phyloP scores from a whole-genome alignment of 2,888 invertebrate species.

The Tetramorium bicarinatum region DNA sequence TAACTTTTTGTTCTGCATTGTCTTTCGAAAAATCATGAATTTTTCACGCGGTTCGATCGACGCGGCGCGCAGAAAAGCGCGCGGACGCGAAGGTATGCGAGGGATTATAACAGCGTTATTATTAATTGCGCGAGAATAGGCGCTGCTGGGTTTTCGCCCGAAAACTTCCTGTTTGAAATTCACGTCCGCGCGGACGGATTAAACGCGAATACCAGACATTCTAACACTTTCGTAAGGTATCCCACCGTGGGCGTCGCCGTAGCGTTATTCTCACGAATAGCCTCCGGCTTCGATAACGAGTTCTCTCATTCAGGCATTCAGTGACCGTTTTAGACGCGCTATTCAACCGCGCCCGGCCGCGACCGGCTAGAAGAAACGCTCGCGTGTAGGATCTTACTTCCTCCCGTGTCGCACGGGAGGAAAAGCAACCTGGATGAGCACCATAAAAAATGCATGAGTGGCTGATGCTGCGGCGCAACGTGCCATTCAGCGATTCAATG shows the following conservation, averaged over 20 bases:
- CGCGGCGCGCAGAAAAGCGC: not conserved
- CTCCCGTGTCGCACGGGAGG: slow-evolving; percentile 6
- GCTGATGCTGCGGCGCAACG: slow-evolving; percentile 36
- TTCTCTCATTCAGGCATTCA: slow-evolving; percentile 76
- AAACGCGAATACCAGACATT: slow-evolving; percentile 12
- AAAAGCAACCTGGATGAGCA: slow-evolving; percentile 55
- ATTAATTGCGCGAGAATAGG: not conserved
- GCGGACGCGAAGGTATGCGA: not conserved
- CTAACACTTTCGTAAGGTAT: slow-evolving; percentile 57
- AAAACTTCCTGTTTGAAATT: slow-evolving; percentile 29
- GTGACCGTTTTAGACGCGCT: slow-evolving; percentile 67
- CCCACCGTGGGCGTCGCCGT: slow-evolving; percentile 56
- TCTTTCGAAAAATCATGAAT: not conserved
- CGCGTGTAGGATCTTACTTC: slow-evolving; percentile 54
- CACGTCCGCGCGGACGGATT: slow-evolving; percentile 26
- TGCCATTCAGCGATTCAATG: slow-evolving; percentile 43
- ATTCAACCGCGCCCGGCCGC: slow-evolving; percentile 62
- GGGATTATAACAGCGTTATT: not conserved
- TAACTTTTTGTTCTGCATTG: not conserved
- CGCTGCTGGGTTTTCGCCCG: not conserved
- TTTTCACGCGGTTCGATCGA: not conserved
- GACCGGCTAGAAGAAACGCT: slow-evolving; percentile 57
- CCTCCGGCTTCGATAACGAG: slow-evolving; percentile 71
- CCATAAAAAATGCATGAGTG: slow-evolving; percentile 68
- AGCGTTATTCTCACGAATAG: slow-evolving; percentile 56